Conservation (phyloP, 2,797 vertebrate species). For the Myripristis jacobus region DNA sequence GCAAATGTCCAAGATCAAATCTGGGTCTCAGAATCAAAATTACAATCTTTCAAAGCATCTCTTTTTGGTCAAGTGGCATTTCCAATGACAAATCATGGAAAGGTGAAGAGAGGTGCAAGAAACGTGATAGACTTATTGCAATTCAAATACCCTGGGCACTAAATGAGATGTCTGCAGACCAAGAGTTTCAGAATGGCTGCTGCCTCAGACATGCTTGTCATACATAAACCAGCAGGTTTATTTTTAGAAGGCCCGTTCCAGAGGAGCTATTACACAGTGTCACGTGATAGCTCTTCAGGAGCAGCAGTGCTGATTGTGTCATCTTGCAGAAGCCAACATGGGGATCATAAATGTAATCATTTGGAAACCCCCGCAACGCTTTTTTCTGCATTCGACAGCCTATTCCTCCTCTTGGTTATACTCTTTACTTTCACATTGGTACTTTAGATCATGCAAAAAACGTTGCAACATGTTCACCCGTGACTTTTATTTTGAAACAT, state of each 20-base stretch:
- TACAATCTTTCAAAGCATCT: no score
- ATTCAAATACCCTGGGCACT: neutral
- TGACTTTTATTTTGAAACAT: no score
- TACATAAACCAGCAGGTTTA: slow-evolving; percentile 68
- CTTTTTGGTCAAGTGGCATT: no score
- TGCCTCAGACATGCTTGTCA: slow-evolving; percentile 45
- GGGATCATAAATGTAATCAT: neutral
- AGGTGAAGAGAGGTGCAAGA: neutral
- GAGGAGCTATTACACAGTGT: slow-evolving; percentile 43
- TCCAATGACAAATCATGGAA: no score
- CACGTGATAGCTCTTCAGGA: slow-evolving; percentile 60
- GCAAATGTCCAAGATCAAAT: no score
- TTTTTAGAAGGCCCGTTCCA: slow-evolving; percentile 71
- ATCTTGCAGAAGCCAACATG: slow-evolving; percentile 5
- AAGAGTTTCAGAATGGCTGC: neutral
- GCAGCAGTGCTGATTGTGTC: neutral
- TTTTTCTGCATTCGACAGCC: no score
- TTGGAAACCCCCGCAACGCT: no score
- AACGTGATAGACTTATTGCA: neutral
- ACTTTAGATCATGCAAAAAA: neutral
- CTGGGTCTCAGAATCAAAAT: no score
- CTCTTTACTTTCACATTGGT: neutral
- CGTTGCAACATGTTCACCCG: no score
- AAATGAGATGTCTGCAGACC: slow-evolving; percentile 7
- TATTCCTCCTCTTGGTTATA: no score